A percentile compares a stretch with the other conserved stretches of the same genome.
Conservation (phyloP, 2,113 vertebrate species). For the Camelus bactrianus region DNA sequence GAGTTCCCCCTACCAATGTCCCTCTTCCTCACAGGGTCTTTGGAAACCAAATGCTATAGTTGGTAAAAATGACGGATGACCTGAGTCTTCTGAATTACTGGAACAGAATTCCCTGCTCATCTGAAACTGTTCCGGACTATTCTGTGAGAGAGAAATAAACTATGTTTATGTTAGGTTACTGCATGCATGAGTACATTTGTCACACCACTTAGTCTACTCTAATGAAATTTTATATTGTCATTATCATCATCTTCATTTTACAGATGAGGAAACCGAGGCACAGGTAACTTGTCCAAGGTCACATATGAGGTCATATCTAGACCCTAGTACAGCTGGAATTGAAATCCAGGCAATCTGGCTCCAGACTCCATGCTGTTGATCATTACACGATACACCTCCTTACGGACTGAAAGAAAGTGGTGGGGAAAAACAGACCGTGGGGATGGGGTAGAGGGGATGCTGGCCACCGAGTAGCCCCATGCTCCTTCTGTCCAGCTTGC, state of each 20-base stretch:
- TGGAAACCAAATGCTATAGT: neutral
- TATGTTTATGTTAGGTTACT: neutral
- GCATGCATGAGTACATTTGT: neutral
- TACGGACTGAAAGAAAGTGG: neutral
- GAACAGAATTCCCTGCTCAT: neutral
- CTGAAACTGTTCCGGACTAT: neutral
- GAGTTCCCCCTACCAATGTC: rapidly evolving
- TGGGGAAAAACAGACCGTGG: neutral
- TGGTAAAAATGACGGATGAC: neutral
- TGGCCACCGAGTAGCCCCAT: neutral
- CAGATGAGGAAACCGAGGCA: neutral
- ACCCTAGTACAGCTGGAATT: neutral
- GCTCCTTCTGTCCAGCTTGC: neutral
- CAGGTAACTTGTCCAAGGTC: neutral
- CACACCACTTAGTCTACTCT: neutral
- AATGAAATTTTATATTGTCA: neutral
- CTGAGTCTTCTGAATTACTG: neutral
- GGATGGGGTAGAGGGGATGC: no score
- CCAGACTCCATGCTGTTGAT: neutral
- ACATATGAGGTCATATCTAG: neutral
- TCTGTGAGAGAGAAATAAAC: neutral
- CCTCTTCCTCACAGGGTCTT: rapidly evolving
- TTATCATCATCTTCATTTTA: neutral
- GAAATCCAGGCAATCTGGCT: neutral
- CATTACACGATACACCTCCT: rapidly evolving